Evolutionary conservation across 2,797 vertebrate species (phyloP), one percentile per base, ranked within the genome.

Genomic region (Rhynchotus rufescens): DNA sequence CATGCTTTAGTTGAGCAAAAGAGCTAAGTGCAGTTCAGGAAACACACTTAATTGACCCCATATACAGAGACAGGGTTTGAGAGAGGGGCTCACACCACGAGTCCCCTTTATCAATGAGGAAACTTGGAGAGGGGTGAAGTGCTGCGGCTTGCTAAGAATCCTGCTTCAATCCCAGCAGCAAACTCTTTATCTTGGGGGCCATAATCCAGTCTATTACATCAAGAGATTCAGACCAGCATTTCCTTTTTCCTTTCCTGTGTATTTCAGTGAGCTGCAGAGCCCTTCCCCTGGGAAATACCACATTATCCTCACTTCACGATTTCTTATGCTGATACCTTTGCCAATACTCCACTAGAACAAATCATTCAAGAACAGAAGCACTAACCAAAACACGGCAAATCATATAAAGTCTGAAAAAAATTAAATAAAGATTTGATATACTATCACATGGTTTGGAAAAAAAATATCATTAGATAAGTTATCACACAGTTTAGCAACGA

Each of bases 241-340:
- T 94, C 69, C 73, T 92, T 60, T 87, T 92, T 92, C 77, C 80
- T 87, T 93, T 82, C 40, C 74, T 94, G 84, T 7, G 5, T 91
- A 94, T 89, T 92, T 84, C 71, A 76, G 89, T 93, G 89, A 89
- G 52, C 49, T 76, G 52, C 38, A 65, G 49, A 85, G 52, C 71
- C 85, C 19, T 80, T 88, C 84, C 88, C 83, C 68, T 86, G 88
- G 95, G 88, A 95, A 90, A 90, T n/a, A 61, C 44, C 57, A 83
- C 73, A 89, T 91, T 90, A 93, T 89, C 78, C 69, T 88, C 85
- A 87, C 79, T 90, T 94, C 94, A 92, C 76, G 84, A 95, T 87
- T 94, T 93, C 89, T 83, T 82, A 84, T 67, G 74, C 64, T 90
- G 86, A 85, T 89, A 92, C 78, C 52, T 54, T 21, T 79, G 80